Conservation (phyloP, 2,113 vertebrate species). For the Elachura formosa region DNA sequence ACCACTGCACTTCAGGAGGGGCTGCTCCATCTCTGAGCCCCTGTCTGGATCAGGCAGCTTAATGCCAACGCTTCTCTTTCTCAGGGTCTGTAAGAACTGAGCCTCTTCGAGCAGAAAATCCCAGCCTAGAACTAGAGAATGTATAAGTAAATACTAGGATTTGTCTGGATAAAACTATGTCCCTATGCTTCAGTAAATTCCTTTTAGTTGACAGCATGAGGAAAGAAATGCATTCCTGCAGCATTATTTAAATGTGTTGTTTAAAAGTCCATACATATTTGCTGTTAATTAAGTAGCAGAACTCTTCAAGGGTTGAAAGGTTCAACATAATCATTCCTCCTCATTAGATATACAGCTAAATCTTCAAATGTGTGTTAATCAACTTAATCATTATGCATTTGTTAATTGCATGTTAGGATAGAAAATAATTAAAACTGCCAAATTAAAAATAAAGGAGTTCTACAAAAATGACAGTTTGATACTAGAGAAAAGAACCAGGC, state of each 20-base stretch:
- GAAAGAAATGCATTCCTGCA: neutral
- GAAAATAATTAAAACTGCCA: constrained; percentile 59
- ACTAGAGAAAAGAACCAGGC: neutral
- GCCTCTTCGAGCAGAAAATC: neutral
- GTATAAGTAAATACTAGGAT: neutral
- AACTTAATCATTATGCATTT: constrained; percentile 64
- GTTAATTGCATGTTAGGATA: constrained; percentile 55
- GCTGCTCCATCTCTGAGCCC: neutral
- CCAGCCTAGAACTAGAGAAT: neutral
- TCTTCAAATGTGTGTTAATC: constrained; percentile 63
- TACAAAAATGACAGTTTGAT: constrained; percentile 28
- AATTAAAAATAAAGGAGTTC: constrained; percentile 53
- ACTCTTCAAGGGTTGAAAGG: constrained; percentile 59
- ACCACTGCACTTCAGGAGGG: neutral
- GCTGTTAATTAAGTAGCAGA: constrained; percentile 48
- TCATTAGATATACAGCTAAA: constrained; percentile 58
- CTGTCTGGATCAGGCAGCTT: neutral
- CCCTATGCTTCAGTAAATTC: constrained; percentile 10
- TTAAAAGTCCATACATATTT: constrained; percentile 16
- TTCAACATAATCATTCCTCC: constrained; percentile 44
- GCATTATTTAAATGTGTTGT: constrained; percentile 36
- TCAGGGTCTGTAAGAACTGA: neutral
- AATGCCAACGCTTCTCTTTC: neutral
- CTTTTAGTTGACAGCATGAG: neutral
- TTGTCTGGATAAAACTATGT: neutral